Evolutionary conservation across 2,888 invertebrate species (phyloP).

Genomic region (Eupithecia dodoneata): DNA sequence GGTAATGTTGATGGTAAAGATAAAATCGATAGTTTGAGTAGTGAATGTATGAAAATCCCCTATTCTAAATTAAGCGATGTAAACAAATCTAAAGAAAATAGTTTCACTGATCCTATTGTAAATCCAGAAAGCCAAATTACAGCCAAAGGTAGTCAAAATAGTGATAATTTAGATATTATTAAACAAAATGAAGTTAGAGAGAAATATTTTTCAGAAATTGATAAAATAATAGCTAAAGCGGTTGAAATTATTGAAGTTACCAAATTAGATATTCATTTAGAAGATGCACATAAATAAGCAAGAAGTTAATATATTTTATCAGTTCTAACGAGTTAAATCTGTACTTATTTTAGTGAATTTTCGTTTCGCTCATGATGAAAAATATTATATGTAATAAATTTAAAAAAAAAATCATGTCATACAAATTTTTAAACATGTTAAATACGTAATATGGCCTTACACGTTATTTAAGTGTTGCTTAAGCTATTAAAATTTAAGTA

Average conservation of each 20-base stretch:
- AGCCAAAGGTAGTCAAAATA: constrained; percentile 24
- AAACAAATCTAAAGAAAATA: constrained; percentile 1
- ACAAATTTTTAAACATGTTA: constrained; percentile 10
- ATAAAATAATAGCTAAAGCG: constrained; percentile 49
- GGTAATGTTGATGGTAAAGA: not conserved
- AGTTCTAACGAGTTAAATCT: not conserved
- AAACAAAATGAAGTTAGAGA: constrained; percentile 27
- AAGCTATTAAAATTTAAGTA: constrained; percentile 16
- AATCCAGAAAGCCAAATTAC: constrained; percentile 12
- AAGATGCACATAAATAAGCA: constrained; percentile 10
- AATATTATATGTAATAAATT: not conserved
- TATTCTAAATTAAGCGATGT: constrained; percentile 3
- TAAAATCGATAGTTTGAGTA: not conserved
- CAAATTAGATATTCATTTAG: constrained; percentile 29
- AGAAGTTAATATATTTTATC: not conserved
- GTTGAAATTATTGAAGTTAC: constrained; percentile 47
- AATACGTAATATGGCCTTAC: constrained; percentile 44
- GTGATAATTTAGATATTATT: constrained; percentile 25
- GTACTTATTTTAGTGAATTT: not conserved
- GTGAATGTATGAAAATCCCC: constrained; percentile 7
- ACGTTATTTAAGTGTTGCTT: constrained; percentile 21
- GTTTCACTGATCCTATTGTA: not conserved
- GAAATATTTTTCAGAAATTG: constrained; percentile 43
- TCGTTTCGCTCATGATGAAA: not conserved
- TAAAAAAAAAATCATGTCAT: not conserved